Evolutionary conservation across 2,113 vertebrate species (phyloP), one percentile per base, ranked within the genome.

Genomic region (Boleophthalmus pectinirostris): DNA sequence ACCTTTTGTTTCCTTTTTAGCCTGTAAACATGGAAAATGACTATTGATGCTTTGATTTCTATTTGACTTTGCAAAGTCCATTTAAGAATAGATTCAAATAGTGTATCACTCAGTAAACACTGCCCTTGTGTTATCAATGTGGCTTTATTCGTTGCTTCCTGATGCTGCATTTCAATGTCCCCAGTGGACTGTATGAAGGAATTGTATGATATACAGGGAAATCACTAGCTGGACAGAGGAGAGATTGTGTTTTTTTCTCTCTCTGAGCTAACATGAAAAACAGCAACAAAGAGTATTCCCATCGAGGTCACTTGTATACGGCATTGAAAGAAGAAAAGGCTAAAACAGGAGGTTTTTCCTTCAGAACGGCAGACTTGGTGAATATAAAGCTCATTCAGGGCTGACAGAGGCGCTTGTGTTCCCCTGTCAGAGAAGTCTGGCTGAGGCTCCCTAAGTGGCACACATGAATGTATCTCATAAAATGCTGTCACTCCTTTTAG

Each of bases 301-400:
- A 74, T 21, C 76, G 68, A 86, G 76, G 46, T 82, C 77, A 68
- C 75, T 74, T 88, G 84, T 82, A 84, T 92, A 91, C 86, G 71
- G 78, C 85, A 78, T 73, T 75, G 35, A 45, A 60, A 82, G 82
- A 85, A 73, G 2, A 51, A 35, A 45, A 75, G 53, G 81, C 75
- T 87, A 70, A 89, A 78, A 83, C 86, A 82, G 84, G 88, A 79
- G 70, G 73, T 88, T 86, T 88, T 86, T 80, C 82, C 60, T 78
- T 65, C 69, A 63, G 80, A 81, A 80, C 77, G 23, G 12, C 20
- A 61, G 75, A 75, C 47, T 33, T 24, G 10, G 75, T 71, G 77
- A 86, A 80, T 78, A 77, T 73, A 84, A 82, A 82, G 72, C 83
- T 90, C 81, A 89, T 91, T 91, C 88, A 87, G 76, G 74, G 72